These are phyloP conservation scores for Myzus persicae DNA, from an alignment of 1,140 invertebrate species.

Conservation along the genomic window DNA sequence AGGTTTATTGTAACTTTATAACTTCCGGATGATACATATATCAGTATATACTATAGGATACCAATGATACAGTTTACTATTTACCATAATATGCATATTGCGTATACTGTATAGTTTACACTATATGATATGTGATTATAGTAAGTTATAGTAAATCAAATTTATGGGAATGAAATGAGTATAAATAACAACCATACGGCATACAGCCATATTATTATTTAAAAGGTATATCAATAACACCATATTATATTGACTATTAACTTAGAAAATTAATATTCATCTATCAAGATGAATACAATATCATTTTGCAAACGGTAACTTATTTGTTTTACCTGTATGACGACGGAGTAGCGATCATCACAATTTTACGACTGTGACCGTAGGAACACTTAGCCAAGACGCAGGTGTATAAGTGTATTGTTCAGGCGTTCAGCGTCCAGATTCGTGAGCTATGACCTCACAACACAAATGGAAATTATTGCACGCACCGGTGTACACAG, in stretches of 20 bases:
- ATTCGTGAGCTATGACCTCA: not conserved
- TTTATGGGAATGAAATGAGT: not conserved
- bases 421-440: not conserved
- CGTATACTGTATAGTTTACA: not conserved
- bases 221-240: not conserved
- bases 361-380: not conserved
- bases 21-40: not conserved
- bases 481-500: not conserved
- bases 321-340: not conserved
- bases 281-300: not conserved
- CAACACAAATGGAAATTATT: not conserved
- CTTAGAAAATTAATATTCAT: not conserved
- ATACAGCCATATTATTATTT: too few relatives aligned
- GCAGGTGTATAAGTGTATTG: not conserved
- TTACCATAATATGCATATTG: not conserved
- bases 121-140: not conserved
- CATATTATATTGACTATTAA: not conserved
- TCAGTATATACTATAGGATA: not conserved
- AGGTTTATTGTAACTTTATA: not conserved
- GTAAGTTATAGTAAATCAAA: not conserved
- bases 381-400: not conserved
- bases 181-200: not conserved
- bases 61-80: not conserved
- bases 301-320: not conserved
- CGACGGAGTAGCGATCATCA: not conserved